Percentiles rank a stretch among this genome's conserved stretches.
These are phyloP conservation scores for Romanogobio albipinnatus DNA, from an alignment of 2,113 vertebrate genomes.

Conservation along the genomic window DNA sequence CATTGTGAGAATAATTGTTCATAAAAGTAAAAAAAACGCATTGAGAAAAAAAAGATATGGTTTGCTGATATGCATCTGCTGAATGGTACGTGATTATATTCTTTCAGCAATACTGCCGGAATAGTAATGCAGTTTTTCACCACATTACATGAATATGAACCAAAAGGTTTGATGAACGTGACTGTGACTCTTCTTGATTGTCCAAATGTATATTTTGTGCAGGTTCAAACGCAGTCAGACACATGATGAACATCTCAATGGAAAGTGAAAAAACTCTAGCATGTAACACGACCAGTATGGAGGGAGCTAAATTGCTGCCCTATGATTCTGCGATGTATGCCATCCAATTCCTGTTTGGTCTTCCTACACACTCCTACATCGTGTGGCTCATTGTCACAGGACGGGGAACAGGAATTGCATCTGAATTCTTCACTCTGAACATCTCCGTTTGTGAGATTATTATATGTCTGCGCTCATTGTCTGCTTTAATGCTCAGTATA, in stretches of 20 bases:
- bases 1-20: too few relatives aligned
- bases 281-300: neutral
- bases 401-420: conserved; percentile 21
- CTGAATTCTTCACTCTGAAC: conserved; percentile 50
- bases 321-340: neutral
- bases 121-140: neutral
- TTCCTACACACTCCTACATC: conserved; percentile 40
- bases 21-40: too few relatives aligned
- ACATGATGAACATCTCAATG: conserved; percentile 41
- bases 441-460: conserved; percentile 42
- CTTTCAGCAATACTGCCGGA: neutral
- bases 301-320: neutral
- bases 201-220: neutral
- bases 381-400: conserved; percentile 42
- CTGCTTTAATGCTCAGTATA: neutral
- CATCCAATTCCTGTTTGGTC: conserved; percentile 7
- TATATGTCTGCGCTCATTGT: neutral
- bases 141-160: neutral
- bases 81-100: neutral
- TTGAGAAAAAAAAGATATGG: neutral
- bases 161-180: neutral
- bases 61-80: neutral
- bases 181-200: neutral
- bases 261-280: neutral
- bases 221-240: neutral